Evolutionary conservation across 2,113 vertebrate genomes (phyloP).

Genomic region (Xiphophorus hellerii): DNA sequence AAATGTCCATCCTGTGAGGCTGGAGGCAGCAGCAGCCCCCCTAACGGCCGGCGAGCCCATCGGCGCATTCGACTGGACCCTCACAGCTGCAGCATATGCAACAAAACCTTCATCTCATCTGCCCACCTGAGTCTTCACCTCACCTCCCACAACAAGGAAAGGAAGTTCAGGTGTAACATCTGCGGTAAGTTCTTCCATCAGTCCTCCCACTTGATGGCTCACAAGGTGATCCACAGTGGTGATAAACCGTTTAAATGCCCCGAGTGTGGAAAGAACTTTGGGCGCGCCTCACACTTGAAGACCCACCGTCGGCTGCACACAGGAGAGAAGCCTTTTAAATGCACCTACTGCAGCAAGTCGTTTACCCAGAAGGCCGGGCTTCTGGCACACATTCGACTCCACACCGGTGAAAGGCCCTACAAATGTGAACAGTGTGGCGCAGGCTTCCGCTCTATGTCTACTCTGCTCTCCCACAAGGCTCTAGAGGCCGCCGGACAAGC

Average conservation of each 20-base stretch:
- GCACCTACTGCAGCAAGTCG: slow-evolving; percentile 72
- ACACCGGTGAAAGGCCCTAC: slow-evolving; percentile 65
- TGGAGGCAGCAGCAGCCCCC: slow-evolving; percentile 33
- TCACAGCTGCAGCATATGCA: slow-evolving; percentile 72
- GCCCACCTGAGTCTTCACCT: slow-evolving; percentile 78
- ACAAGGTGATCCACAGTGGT: slow-evolving; percentile 79
- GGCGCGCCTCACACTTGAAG: slow-evolving; percentile 80
- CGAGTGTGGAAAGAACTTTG: slow-evolving; percentile 79
- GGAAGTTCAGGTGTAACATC: slow-evolving; percentile 70
- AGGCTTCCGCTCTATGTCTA: slow-evolving; percentile 68
- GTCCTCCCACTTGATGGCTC: slow-evolving; percentile 78
- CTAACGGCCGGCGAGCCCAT: slow-evolving; percentile 52
- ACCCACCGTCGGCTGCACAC: slow-evolving; percentile 82
- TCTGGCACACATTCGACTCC: slow-evolving; percentile 64
- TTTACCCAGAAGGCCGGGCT: slow-evolving; percentile 79
- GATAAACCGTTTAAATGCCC: slow-evolving; percentile 81
- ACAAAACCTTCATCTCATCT: slow-evolving; percentile 79
- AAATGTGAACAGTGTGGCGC: slow-evolving; percentile 69
- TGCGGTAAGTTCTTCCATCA: slow-evolving; percentile 81
- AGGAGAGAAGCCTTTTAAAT: slow-evolving; percentile 82
- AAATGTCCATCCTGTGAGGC: slow-evolving; percentile 63
- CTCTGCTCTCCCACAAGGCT: slow-evolving; percentile 72
- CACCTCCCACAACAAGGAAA: slow-evolving; percentile 73
- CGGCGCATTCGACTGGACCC: slow-evolving; percentile 65
- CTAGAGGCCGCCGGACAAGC: slow-evolving; percentile 38